Evolutionary conservation across 2,113 vertebrate species (phyloP).

Genomic region (Melanerpes formicivorus): DNA sequence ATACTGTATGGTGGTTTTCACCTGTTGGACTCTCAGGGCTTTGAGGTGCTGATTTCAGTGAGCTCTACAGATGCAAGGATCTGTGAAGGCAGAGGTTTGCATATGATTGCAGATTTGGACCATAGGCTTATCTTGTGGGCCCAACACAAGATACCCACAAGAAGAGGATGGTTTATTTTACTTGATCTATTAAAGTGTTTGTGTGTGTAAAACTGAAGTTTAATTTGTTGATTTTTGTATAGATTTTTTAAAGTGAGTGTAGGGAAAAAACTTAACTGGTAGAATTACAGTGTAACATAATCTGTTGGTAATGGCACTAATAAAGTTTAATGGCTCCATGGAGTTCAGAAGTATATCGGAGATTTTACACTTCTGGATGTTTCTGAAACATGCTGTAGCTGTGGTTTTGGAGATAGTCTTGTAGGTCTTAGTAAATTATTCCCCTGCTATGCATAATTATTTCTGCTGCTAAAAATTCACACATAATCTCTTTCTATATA

Average conservation of each 20-base stretch:
- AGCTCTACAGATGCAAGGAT: neutral
- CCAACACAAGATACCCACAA: neutral
- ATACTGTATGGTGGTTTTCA: neutral
- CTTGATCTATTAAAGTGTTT: neutral
- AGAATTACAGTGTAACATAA: neutral
- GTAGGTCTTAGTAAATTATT: neutral
- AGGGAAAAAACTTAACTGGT: neutral
- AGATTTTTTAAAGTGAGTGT: neutral
- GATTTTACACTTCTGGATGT: neutral
- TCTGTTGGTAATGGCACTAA: neutral
- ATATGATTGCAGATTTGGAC: neutral
- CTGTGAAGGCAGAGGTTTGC: neutral
- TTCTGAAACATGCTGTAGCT: neutral
- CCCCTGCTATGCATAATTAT: neutral
- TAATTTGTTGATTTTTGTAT: neutral
- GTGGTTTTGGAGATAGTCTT: neutral
- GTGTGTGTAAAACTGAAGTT: neutral
- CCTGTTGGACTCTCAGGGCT: neutral
- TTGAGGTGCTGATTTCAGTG: neutral
- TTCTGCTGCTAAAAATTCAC: neutral
- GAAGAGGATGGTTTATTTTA: neutral
- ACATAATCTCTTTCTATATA: neutral
- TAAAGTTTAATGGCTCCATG: neutral
- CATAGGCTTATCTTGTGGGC: fast-evolving
- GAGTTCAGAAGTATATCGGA: neutral